phyloP scores from a whole-genome alignment of 2,888 invertebrate genomes.

The Ornithoptera priamus region DNA sequence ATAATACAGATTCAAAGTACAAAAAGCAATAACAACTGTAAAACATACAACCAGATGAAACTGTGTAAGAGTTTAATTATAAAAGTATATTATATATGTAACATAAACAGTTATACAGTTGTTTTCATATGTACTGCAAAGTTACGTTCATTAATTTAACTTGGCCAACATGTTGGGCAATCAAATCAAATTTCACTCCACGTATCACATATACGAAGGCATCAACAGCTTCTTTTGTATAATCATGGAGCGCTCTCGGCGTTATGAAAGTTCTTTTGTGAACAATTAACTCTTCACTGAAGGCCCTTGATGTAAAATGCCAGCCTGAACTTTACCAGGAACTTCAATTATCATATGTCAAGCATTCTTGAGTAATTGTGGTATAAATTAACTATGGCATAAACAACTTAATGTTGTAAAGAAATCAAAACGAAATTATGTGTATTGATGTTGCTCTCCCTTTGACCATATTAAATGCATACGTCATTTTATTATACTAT shows the following conservation, averaged over 20 bases:
- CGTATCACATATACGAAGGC: constrained; percentile 18
- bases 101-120: not conserved
- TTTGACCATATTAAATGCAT: constrained; percentile 21
- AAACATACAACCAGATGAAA: no score
- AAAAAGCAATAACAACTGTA: no score
- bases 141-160: constrained; percentile 2
- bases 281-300: constrained; percentile 27
- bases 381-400: constrained; percentile 4
- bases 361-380: constrained; percentile 8
- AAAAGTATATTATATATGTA: no score
- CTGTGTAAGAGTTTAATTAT: no score
- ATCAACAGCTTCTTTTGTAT: constrained; percentile 25
- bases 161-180: constrained; percentile 7
- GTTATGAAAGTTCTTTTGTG: constrained; percentile 23
- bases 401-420: constrained; percentile 8
- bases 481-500: constrained; percentile 21
- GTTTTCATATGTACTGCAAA: not conserved
- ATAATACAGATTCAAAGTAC: no score
- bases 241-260: constrained; percentile 12
- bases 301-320: constrained; percentile 15
- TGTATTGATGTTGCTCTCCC: not conserved
- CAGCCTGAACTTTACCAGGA: constrained; percentile 20
- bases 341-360: constrained; percentile 21
- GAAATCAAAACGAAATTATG: not conserved
- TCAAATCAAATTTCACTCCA: constrained; percentile 9